Conservation (phyloP, 2,797 vertebrate species). For the Lophius americanus region DNA sequence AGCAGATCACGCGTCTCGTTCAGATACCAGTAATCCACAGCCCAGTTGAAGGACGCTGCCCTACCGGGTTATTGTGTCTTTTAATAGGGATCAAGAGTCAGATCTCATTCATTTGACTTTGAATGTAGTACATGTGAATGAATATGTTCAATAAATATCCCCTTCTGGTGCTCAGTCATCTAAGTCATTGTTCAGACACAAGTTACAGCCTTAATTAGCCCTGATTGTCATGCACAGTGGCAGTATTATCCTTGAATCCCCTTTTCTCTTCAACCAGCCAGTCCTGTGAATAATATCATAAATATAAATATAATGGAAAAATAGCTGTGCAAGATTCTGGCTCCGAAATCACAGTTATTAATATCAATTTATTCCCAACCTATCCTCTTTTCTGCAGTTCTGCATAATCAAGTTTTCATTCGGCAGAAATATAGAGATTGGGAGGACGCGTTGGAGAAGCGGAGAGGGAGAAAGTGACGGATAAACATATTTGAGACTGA, state of each 20-base stretch:
- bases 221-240: slow-evolving; percentile 45
- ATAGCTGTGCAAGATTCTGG: slow-evolving; percentile 64
- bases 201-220: slow-evolving; percentile 47
- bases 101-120: slow-evolving; percentile 30
- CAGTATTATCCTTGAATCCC: slow-evolving; percentile 35
- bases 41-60: slow-evolving; percentile 24
- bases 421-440: slow-evolving; percentile 58
- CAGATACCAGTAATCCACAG: slow-evolving; percentile 39
- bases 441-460: slow-evolving; percentile 31
- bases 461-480: slow-evolving; percentile 23
- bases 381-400: slow-evolving; percentile 68
- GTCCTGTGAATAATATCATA: slow-evolving; percentile 59
- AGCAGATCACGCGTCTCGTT: slow-evolving; percentile 28
- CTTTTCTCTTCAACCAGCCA: slow-evolving; percentile 45
- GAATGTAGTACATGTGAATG: slow-evolving; percentile 13
- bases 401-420: slow-evolving; percentile 82
- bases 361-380: slow-evolving; percentile 78
- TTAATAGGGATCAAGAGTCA: slow-evolving; percentile 50
- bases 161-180: slow-evolving; percentile 38
- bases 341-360: slow-evolving; percentile 79
- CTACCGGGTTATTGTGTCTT: slow-evolving; percentile 43
- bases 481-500: slow-evolving; percentile 54
- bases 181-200: slow-evolving; percentile 40
- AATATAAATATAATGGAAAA: slow-evolving; percentile 72
- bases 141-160: slow-evolving; percentile 28